phyloP scores from a whole-genome alignment of 2,797 vertebrate genomes.

The Heterohyrax brucei region DNA sequence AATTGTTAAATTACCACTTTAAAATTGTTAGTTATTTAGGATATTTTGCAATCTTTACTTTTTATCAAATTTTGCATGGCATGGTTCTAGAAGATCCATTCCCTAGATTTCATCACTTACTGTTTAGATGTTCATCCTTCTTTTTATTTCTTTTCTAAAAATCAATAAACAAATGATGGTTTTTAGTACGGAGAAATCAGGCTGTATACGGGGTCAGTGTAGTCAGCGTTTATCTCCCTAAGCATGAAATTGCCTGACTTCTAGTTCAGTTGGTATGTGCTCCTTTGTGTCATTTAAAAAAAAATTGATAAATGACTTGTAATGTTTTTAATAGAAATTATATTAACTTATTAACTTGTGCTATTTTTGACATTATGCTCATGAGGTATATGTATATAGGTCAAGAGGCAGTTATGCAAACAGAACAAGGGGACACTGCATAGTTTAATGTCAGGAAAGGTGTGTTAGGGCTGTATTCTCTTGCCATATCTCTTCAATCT shows the following conservation, averaged over 20 bases:
- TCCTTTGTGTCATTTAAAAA: conserved; percentile 24
- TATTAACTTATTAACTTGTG: neutral
- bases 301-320: neutral
- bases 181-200: neutral
- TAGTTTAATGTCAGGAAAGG: too few species aligned
- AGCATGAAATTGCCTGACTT: neutral
- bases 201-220: too few species aligned
- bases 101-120: neutral
- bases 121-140: neutral
- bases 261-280: neutral
- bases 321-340: neutral
- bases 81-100: neutral
- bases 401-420: too few species aligned
- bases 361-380: neutral
- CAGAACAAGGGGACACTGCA: too few species aligned
- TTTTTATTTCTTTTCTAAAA: neutral
- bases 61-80: neutral
- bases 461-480: too few species aligned
- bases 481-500: too few species aligned
- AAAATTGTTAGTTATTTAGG: neutral
- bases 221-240: neutral
- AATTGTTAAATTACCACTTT: neutral
- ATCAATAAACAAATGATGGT: neutral
- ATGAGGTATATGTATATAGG: too few species aligned
- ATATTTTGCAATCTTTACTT: neutral